Base-by-base conservation (phyloP, 2,888 invertebrate genomes). In the Cheilosia grossa region DNA sequence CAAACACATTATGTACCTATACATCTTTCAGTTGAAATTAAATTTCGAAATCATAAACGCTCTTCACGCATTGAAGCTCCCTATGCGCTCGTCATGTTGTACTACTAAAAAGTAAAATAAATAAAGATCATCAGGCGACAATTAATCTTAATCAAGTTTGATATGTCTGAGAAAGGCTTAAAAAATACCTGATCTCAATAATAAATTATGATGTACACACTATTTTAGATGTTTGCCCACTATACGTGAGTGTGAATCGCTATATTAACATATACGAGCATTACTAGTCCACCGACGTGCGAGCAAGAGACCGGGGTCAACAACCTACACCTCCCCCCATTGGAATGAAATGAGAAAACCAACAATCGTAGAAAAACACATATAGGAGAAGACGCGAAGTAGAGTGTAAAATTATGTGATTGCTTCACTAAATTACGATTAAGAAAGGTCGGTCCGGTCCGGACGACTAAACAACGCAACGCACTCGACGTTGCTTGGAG, bases 391-490 rank as follows among this genome's bases (percentile, higher is more conserved):
- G 80, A 85, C 81, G 51, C 85, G 66, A 87, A 87, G 86, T 83
- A 87, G 87, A 87, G 86, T 87, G 83, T 83, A 75, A 87, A 87
- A 87, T 87, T 77, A 79, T 87, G 75, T 83, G 81, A 87, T 87
- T 85, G 82, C 83, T 77, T 72, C 67, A 85, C 79, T 72, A 75
- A 87, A 85, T 81, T 78, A 81, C 81, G 82, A 86, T 85, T 85
- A 79, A 82, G 83, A 87, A 86, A 83, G 82, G 63, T 70, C 74
- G 75, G 79, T 49, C 70, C 74, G 73, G 63, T 69, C 13, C 47
- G 17, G 9, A 19, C 47, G 17, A 19, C 19, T 47, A 19, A 30
- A 51, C 19, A 27, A 15, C 19, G 10, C 21, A 21, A 24, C 15
- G 51, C 51, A 21, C 9, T 51, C 13, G 51, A 51, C 21, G 21